Conservation (phyloP, 1,140 invertebrate species). For the Drosophila nasuta region DNA sequence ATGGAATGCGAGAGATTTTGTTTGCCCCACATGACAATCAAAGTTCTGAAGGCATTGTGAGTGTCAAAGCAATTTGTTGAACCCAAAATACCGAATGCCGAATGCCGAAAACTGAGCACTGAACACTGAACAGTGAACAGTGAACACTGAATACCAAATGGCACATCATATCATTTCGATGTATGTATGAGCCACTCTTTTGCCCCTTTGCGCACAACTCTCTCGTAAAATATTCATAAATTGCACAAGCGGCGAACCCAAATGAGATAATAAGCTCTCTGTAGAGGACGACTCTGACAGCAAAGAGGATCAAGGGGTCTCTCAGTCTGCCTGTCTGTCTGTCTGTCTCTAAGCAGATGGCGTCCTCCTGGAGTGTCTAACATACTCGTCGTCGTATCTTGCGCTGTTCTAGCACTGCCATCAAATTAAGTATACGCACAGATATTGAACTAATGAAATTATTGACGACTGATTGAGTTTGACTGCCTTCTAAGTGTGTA, state of each 20-base stretch:
- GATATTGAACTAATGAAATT: constrained; percentile 77
- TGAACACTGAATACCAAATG: constrained; percentile 18
- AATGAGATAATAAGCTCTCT: constrained; percentile 62
- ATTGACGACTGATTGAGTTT: constrained; percentile 70
- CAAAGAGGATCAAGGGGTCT: constrained; percentile 42
- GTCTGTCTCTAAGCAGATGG: background rate
- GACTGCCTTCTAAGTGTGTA: constrained; percentile 18
- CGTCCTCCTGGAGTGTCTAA: no score
- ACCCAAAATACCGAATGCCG: constrained; percentile 36
- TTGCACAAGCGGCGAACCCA: constrained; percentile 45
- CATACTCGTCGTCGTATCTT: no score
- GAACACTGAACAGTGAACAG: constrained; percentile 1
- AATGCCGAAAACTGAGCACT: background rate
- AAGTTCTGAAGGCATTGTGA: constrained; percentile 38
- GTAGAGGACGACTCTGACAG: background rate
- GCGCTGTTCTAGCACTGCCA: constrained; percentile 21
- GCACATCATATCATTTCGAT: constrained; percentile 5
- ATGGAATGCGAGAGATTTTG: constrained; percentile 17
- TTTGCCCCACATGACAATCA: constrained; percentile 54
- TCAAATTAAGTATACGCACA: constrained; percentile 64
- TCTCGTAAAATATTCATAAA: constrained; percentile 76
- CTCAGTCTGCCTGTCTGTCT: constrained; percentile 11
- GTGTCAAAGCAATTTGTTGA: constrained; percentile 47
- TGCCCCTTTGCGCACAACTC: background rate
- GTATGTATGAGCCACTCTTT: no score